A percentile compares a stretch with the other conserved stretches of the same genome.
Evolutionary conservation across 2,888 invertebrate species (phyloP).

Genomic region (Daptonema setosum): DNA sequence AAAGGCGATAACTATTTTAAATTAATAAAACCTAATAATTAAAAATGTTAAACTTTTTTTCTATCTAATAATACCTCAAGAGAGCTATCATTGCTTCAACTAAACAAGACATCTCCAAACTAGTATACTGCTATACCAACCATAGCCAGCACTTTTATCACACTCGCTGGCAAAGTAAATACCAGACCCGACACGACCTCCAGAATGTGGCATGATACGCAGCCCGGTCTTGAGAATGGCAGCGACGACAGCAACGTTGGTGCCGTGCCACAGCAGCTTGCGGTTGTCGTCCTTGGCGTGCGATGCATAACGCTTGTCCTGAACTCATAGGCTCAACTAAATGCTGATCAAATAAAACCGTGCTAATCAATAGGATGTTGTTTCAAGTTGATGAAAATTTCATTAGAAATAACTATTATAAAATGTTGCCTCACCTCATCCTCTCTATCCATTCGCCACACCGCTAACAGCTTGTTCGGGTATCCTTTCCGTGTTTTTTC

Average conservation of each 20-base stretch:
- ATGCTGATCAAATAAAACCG: background rate
- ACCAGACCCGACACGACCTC: slow-evolving; percentile 31
- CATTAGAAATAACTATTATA: no score
- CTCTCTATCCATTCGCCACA: slow-evolving; percentile 27
- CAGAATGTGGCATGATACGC: slow-evolving; percentile 34
- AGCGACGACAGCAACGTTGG: slow-evolving; percentile 33
- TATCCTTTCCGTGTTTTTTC: slow-evolving; percentile 15
- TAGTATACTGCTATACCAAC: no score
- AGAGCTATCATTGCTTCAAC: no score
- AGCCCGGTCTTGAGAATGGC: slow-evolving; percentile 32
- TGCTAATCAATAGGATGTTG: background rate
- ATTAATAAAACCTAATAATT: no score
- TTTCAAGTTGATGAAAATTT: background rate
- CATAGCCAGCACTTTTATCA: slow-evolving; percentile 31
- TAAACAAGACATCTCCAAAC: no score
- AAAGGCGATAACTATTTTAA: no score
- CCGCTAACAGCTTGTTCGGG: slow-evolving; percentile 16
- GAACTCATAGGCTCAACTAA: background rate
- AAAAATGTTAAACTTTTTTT: no score
- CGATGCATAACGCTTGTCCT: slow-evolving; percentile 20
- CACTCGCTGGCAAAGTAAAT: slow-evolving; percentile 34
- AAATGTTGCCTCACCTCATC: slow-evolving; percentile 11
- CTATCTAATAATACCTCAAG: no score
- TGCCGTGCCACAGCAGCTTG: slow-evolving; percentile 33
- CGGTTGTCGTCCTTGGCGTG: slow-evolving; percentile 27